Percentiles rank a stretch among this genome's conserved stretches.
Conservation (phyloP, 2,113 vertebrate genomes). For the Gavia stellata region DNA sequence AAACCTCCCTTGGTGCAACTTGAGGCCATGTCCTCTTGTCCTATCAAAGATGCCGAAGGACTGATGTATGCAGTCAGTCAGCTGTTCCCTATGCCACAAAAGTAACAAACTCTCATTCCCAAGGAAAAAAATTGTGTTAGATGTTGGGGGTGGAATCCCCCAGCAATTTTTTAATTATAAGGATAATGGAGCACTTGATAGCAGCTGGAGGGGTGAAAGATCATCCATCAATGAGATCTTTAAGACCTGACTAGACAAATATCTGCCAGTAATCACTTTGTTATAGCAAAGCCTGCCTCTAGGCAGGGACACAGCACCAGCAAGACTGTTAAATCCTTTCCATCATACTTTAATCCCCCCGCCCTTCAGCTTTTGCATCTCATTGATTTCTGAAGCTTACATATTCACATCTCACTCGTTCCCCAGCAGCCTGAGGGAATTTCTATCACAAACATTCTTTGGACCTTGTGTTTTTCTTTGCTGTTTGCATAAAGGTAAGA, state of each 20-base stretch:
- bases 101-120: background rate
- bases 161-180: background rate
- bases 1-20: no score
- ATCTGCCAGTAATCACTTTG: background rate
- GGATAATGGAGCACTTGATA: background rate
- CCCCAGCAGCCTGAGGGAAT: background rate
- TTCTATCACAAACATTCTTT: background rate
- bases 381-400: conserved; percentile 7
- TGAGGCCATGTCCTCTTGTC: no score
- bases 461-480: background rate
- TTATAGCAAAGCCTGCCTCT: background rate
- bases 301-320: background rate
- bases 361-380: background rate
- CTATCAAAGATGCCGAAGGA: background rate
- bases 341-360: background rate
- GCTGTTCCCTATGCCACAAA: background rate
- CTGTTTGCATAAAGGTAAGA: background rate
- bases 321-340: conserved; percentile 1
- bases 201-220: background rate
- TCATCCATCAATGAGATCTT: background rate
- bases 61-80: background rate
- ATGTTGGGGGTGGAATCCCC: background rate
- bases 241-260: background rate
- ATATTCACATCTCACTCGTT: background rate
- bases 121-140: background rate